Evolutionary conservation across 1,140 invertebrate species (phyloP).

Genomic region (Dufourea novaeangliae): DNA sequence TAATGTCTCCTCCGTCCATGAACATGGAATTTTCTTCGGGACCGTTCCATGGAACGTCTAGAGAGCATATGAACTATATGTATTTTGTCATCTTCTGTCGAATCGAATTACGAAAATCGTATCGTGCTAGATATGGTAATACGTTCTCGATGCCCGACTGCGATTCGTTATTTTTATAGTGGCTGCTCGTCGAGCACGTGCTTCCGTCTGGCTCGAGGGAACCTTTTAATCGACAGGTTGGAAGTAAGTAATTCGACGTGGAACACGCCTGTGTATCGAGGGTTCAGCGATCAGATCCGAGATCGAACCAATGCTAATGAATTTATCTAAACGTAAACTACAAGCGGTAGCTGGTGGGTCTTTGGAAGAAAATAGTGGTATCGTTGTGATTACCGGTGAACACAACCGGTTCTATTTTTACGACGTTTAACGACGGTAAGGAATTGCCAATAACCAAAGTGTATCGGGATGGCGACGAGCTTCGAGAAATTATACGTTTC

Average conservation of each 20-base stretch:
- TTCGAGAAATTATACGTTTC: background rate
- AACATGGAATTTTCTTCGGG: too few species aligned
- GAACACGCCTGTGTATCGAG: too few species aligned
- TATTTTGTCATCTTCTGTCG: too few species aligned
- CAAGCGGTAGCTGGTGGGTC: background rate
- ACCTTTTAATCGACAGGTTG: slow-evolving; percentile 21
- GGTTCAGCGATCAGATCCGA: background rate
- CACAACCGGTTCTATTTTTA: slow-evolving; percentile 2
- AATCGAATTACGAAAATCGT: background rate
- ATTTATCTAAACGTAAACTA: slow-evolving; percentile 40
- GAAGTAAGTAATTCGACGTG: slow-evolving; percentile 1
- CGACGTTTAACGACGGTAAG: background rate
- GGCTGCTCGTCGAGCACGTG: too few species aligned
- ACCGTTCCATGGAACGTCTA: too few species aligned
- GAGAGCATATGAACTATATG: too few species aligned
- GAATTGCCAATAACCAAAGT: background rate
- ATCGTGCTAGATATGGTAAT: slow-evolving; percentile 31
- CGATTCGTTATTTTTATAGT: slow-evolving; percentile 9
- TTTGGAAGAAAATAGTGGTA: too few species aligned
- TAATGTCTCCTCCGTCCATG: background rate
- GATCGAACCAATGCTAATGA: slow-evolving; percentile 43
- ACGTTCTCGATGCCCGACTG: slow-evolving; percentile 12
- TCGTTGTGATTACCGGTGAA: background rate
- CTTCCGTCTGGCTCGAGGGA: background rate
- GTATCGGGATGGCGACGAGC: background rate